Evolutionary conservation across 2,113 vertebrate genomes (phyloP), one percentile per base, ranked within the genome.

Genomic region (Pavo muticus): DNA sequence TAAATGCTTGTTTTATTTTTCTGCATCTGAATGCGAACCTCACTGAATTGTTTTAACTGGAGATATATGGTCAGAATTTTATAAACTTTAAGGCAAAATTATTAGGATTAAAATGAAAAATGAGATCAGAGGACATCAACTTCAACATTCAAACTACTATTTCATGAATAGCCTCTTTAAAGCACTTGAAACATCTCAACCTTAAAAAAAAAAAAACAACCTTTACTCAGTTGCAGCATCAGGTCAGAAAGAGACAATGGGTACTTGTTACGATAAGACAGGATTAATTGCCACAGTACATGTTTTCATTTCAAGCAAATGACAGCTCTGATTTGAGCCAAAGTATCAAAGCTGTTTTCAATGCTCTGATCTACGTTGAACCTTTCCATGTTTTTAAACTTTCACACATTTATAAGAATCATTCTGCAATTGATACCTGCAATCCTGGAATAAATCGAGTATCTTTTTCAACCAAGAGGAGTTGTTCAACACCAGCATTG

Each of bases 381-480:
- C 8, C 40, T 30, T 65, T 52, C 15, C 17, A 10, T 30, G 6
- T 87, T 59, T 47, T 77, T 45, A 56, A 35, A 72, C 48, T 7
- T 42, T 87, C 35, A 82, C 35, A 2, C 9, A 47, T 8, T 27
- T 25, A 69, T 13, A 71, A 7, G 54, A 82, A 77, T 19, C 61
- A n/a, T 54, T 94, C 48, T 80, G 23, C 48, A 40, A 13, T 4
- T 47, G 77, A 94, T 97, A 99, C 99, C 99, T 99, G 95, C 75
- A 99, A 97, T 72, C 99, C 99, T 24, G 99, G 99, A 89, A 99
- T 97, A 96, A 99, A 99, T 52, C 99, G 98, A 11, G 97, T 60
- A 92, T 99, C 99, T 95, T 99, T 99, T 97, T 99, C 99, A 79
- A 99, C 98, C 81, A 99, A 98, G 70, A 99, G 97, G n/a, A 99